Evolutionary conservation across 2,888 invertebrate genomes (phyloP).

Genomic region (Tetheella fluctuosa): DNA sequence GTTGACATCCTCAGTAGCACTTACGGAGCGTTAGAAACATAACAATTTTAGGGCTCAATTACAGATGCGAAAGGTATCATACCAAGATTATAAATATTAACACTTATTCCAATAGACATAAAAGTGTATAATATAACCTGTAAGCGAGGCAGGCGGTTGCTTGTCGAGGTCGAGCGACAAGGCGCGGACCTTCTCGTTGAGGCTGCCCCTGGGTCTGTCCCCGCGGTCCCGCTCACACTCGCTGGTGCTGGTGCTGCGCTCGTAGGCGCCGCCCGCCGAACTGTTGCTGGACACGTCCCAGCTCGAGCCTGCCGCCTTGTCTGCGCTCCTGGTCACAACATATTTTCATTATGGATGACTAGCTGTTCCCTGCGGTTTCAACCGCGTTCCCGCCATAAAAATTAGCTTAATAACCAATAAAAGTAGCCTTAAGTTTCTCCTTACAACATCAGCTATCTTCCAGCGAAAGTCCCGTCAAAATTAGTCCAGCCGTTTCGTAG

Average conservation of each 20-base stretch:
- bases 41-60: too few relatives aligned
- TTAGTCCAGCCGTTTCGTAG: too few relatives aligned
- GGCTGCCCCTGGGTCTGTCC: slow-evolving; percentile 44
- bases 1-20: too few relatives aligned
- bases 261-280: slow-evolving; percentile 73
- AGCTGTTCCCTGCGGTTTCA: too few relatives aligned
- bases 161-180: slow-evolving; percentile 89
- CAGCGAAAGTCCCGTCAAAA: too few relatives aligned
- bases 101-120: neutral
- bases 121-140: slow-evolving; percentile 48
- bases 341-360: neutral
- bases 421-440: too few relatives aligned
- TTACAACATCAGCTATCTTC: too few relatives aligned
- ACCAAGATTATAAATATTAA: too few relatives aligned
- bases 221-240: slow-evolving; percentile 71
- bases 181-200: slow-evolving; percentile 85
- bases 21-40: too few relatives aligned
- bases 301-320: slow-evolving; percentile 60
- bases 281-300: slow-evolving; percentile 72
- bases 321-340: slow-evolving; percentile 40
- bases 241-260: slow-evolving; percentile 83
- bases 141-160: slow-evolving; percentile 66
- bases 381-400: too few relatives aligned
- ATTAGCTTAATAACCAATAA: too few relatives aligned
- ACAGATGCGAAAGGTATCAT: too few relatives aligned